A percentile compares a stretch with the other conserved stretches of the same genome.
Evolutionary conservation across 2,113 vertebrate species (phyloP).

Genomic region (Nannobrachium achirus): DNA sequence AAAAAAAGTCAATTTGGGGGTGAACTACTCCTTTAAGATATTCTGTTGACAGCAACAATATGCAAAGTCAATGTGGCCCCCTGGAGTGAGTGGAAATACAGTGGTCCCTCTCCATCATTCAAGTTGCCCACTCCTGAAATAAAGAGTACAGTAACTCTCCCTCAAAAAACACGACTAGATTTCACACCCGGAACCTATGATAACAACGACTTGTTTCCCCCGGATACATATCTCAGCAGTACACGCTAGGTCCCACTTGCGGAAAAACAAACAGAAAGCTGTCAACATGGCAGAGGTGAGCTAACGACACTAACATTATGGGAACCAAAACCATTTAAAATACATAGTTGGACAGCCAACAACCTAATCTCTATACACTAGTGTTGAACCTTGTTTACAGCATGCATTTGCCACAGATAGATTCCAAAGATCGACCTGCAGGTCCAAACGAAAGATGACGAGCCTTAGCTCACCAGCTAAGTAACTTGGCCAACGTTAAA

Average conservation of each 20-base stretch:
- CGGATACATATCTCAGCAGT: slow-evolving; percentile 26
- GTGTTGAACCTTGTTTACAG: neutral
- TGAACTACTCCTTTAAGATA: too few species aligned
- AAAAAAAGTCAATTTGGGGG: too few species aligned
- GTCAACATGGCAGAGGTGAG: slow-evolving; percentile 71
- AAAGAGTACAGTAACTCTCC: too few species aligned
- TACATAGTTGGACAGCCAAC: neutral
- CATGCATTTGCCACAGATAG: neutral
- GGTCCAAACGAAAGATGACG: neutral
- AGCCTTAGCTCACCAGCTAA: slow-evolving; percentile 27
- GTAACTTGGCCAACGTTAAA: slow-evolving; percentile 3
- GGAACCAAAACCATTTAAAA: neutral
- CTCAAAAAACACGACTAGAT: slow-evolving; percentile 4
- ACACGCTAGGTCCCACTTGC: slow-evolving; percentile 17
- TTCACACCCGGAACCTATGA: slow-evolving; percentile 31
- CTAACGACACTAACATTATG: neutral
- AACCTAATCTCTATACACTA: rapidly evolving
- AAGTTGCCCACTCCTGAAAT: too few species aligned
- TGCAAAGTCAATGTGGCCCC: too few species aligned
- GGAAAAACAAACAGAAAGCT: slow-evolving; percentile 48
- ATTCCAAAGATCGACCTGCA: too few species aligned
- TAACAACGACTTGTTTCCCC: neutral
- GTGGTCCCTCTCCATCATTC: too few species aligned
- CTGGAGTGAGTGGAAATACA: too few species aligned
- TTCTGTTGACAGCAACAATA: too few species aligned